Percentiles rank a stretch among this genome's conserved stretches.
These are phyloP conservation scores for Orchesellides sinensis DNA, from an alignment of 2,888 invertebrate species.

Conservation along the genomic window DNA sequence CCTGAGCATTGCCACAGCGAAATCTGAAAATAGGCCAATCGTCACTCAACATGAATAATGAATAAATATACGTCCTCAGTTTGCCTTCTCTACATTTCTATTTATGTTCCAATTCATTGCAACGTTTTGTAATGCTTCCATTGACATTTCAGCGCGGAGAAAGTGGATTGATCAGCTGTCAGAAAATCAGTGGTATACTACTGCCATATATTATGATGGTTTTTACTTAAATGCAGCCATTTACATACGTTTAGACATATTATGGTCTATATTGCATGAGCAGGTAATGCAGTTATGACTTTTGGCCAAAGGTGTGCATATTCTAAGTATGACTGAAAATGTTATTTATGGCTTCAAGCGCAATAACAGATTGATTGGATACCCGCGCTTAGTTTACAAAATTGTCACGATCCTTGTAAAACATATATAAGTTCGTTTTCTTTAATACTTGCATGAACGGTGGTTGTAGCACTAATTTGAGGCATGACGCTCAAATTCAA, in stretches of 20 bases:
- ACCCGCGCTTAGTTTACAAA: constrained; percentile 44
- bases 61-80: constrained; percentile 39
- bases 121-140: background rate
- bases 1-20: constrained; percentile 22
- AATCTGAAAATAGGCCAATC: constrained; percentile 59
- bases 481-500: background rate
- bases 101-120: background rate
- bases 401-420: constrained; percentile 54
- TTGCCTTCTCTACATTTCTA: background rate
- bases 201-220: background rate
- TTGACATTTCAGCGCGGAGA: constrained; percentile 12
- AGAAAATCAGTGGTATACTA: constrained; percentile 50
- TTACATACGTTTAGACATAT: background rate
- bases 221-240: background rate
- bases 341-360: constrained; percentile 54
- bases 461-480: background rate
- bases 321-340: constrained; percentile 20
- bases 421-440: background rate
- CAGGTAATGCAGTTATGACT: background rate
- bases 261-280: background rate
- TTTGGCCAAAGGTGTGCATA: background rate
- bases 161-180: constrained; percentile 52
- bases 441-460: background rate
- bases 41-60: constrained; percentile 54
- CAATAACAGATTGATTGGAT: constrained; percentile 43